Conservation (phyloP, 2,888 invertebrate species). For the Drosophila gaucha region DNA sequence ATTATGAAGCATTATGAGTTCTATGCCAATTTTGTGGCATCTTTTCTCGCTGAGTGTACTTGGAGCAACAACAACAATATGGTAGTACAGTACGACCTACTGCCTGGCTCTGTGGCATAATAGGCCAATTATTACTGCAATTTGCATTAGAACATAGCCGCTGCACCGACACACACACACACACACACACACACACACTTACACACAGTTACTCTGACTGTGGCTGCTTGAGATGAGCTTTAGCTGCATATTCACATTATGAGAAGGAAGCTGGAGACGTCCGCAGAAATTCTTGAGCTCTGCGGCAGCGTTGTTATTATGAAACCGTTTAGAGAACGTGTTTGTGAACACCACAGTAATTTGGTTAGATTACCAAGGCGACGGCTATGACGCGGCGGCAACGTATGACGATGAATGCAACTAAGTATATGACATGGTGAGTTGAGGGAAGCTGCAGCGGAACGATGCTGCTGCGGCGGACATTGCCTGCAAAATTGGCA, state of each 20-base stretch:
- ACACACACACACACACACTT: conserved; percentile 6
- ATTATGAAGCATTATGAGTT: no score
- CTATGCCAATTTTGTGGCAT: neutral
- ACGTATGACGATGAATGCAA: conserved; percentile 36
- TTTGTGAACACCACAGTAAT: conserved; percentile 80
- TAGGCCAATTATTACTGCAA: conserved; percentile 79
- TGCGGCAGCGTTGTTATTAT: conserved; percentile 75
- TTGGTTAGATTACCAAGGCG: conserved; percentile 76
- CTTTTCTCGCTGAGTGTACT: conserved; percentile 1
- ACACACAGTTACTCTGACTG: no score
- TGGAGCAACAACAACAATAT: conserved; percentile 32
- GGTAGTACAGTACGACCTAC: conserved; percentile 71
- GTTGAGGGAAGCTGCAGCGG: neutral
- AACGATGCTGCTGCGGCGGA: conserved; percentile 17
- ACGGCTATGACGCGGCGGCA: conserved; percentile 45
- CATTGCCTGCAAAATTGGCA: conserved; percentile 50
- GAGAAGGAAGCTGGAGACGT: conserved; percentile 63
- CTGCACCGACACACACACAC: conserved; percentile 28
- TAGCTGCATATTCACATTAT: conserved; percentile 50
- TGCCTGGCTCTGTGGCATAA: conserved; percentile 72
- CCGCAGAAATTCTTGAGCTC: conserved; percentile 56
- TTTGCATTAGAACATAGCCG: conserved; percentile 73
- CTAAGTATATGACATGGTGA: conserved; percentile 12
- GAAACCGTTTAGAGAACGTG: conserved; percentile 81
- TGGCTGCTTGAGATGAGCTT: conserved; percentile 44